Evolutionary conservation across 1,140 invertebrate genomes (phyloP), one percentile per base, ranked within the genome.

Genomic region (Euura saliciscinereae): DNA sequence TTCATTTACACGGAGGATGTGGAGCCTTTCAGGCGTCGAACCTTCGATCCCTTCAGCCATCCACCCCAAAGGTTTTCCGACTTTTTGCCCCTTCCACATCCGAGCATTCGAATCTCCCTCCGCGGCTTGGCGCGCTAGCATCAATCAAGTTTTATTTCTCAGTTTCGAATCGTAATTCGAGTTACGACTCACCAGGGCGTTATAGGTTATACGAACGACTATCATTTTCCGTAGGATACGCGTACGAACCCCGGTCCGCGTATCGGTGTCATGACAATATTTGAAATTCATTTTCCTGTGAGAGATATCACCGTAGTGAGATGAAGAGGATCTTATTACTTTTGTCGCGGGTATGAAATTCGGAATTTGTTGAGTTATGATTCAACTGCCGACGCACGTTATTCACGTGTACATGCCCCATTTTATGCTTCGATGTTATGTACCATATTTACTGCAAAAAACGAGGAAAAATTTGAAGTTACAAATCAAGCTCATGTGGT

Each of bases 131-230:
- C 51, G 51, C 51, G 51, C 51, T 8, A 6, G 51, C 51, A 59
- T 59, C 51, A 59, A 59, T 59, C 51, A 59, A 59, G 51, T 59
- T 59, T 59, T 59, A 59, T 59, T 59, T 6, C 51, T 59, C 51
- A 59, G 51, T 59, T 59, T 59, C 51, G 51, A 59, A 59, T 59
- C 51, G 51, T 6, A 59, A 59, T 59, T 59, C 51, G 3, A 59
- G 10, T 59, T 59, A 59, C 51, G 51, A 59, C 51, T 59, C 51
- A 59, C 51, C 2, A 59, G 51, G 51, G 51, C 6, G 51, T 59
- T 59, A 59, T 59, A 59, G 51, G 8, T 59, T 28, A 28, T 28
- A 59, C 51, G 51, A 59, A 59, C 51, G 13, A 6, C 51, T n/a
- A 6, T 59, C 51, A 59, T 59, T 59, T 59, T 59, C 10, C 13